A percentile compares a stretch with the other conserved stretches of the same genome.
phyloP scores from a whole-genome alignment of 2,797 vertebrate genomes.

The Pipistrellus kuhlii region DNA sequence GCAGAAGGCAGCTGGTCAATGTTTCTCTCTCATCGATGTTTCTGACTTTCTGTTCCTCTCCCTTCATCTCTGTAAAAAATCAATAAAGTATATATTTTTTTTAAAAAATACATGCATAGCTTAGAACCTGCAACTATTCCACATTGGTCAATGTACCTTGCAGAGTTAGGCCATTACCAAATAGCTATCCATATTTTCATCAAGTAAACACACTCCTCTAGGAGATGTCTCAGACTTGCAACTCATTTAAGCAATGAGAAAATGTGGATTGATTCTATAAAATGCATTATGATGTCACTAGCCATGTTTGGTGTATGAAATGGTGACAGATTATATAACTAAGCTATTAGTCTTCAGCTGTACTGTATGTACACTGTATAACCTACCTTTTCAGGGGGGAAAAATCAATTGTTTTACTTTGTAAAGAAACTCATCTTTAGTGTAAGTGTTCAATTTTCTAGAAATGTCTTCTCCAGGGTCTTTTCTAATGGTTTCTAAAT shows the following conservation, averaged over 20 bases:
- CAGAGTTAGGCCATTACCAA: neutral
- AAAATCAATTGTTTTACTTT: neutral
- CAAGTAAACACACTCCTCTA: neutral
- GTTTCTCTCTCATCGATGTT: no score
- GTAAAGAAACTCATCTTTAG: slow-evolving; percentile 26
- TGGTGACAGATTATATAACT: neutral
- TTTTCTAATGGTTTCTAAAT: slow-evolving; percentile 54
- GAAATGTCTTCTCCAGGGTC: neutral
- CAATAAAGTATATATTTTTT: no score
- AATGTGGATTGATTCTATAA: slow-evolving; percentile 4
- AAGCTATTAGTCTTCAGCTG: neutral
- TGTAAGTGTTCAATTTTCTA: slow-evolving; percentile 16
- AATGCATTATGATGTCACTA: neutral
- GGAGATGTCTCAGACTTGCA: neutral
- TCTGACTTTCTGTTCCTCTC: no score
- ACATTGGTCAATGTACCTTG: neutral
- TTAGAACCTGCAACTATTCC: neutral
- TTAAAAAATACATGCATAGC: neutral
- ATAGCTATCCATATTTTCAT: neutral
- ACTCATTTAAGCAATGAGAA: neutral
- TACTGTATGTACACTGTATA: neutral
- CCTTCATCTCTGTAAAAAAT: no score
- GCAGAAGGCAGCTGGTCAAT: no score
- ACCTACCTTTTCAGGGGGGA: neutral
- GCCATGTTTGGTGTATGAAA: neutral